Conservation (phyloP, 1,140 invertebrate genomes). For the Dinothrombium tinctorium region DNA sequence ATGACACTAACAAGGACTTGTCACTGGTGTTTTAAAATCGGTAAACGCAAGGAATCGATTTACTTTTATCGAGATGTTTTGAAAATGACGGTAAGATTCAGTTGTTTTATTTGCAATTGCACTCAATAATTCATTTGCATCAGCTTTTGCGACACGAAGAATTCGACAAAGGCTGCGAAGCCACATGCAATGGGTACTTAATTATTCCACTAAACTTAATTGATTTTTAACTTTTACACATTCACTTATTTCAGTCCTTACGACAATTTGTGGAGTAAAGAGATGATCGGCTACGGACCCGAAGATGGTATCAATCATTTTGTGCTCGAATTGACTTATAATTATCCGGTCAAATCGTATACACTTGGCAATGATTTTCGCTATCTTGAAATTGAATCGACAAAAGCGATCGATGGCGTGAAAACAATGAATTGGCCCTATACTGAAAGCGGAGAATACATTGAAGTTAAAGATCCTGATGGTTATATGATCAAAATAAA, state of each 20-base stretch:
- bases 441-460: constrained; percentile 30
- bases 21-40: constrained; percentile 88
- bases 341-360: constrained; percentile 73
- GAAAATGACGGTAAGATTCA: constrained; percentile 59
- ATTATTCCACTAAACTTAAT: too few relatives aligned
- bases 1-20: too few relatives aligned
- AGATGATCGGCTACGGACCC: constrained; percentile 91
- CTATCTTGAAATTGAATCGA: constrained; percentile 52
- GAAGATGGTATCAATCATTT: constrained; percentile 76
- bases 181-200: constrained; percentile 67
- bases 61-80: constrained; percentile 70
- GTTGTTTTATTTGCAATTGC: too few relatives aligned
- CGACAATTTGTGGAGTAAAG: constrained; percentile 93
- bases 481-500: constrained; percentile 64
- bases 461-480: constrained; percentile 50
- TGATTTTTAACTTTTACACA: too few relatives aligned
- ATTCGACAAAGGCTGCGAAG: constrained; percentile 83
- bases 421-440: constrained; percentile 36
- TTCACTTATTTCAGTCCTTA: constrained; percentile 51
- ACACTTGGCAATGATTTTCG: constrained; percentile 65
- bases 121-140: too few relatives aligned
- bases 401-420: constrained; percentile 44
- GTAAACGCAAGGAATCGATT: constrained; percentile 50
- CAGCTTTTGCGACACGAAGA: constrained; percentile 87
- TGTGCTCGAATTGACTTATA: constrained; percentile 90